Percentiles rank a stretch among this genome's conserved stretches.
These are phyloP conservation scores for Erpetoichthys calabaricus DNA, from an alignment of 2,797 vertebrate genomes.

Conservation along the genomic window DNA sequence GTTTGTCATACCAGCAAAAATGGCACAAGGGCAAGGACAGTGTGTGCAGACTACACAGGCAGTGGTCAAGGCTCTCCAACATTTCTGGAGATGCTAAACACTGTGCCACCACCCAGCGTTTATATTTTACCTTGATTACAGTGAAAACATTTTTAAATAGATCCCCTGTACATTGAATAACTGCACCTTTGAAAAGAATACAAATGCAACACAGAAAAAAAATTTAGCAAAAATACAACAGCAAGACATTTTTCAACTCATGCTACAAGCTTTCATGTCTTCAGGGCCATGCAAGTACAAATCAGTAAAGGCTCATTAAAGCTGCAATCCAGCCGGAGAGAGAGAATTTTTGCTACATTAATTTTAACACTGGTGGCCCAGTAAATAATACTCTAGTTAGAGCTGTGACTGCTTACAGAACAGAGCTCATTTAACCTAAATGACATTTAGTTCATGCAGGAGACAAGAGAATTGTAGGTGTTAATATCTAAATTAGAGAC, in stretches of 20 bases:
- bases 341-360: conserved; percentile 70
- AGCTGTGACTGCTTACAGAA: conserved; percentile 41
- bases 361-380: conserved; percentile 64
- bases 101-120: too few species aligned
- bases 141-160: too few species aligned
- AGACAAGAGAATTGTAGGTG: conserved; percentile 22
- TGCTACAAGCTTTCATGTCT: conserved; percentile 35
- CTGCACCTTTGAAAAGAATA: too few species aligned
- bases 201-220: conserved; percentile 10
- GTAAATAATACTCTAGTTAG: conserved; percentile 73
- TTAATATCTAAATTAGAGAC: conserved; percentile 27
- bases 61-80: too few species aligned
- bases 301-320: conserved; percentile 76
- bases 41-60: too few species aligned
- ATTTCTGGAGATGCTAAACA: too few species aligned
- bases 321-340: conserved; percentile 57
- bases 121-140: too few species aligned
- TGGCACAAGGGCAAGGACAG: too few species aligned
- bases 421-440: conserved; percentile 24
- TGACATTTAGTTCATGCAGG: conserved; percentile 26
- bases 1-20: too few species aligned
- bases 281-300: conserved; percentile 52
- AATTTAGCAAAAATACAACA: conserved; percentile 34
- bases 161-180: too few species aligned
- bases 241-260: conserved; percentile 42